Evolutionary conservation across 2,888 invertebrate species (phyloP), one percentile per base, ranked within the genome.

Genomic region (Drosophila kanekoi): DNA sequence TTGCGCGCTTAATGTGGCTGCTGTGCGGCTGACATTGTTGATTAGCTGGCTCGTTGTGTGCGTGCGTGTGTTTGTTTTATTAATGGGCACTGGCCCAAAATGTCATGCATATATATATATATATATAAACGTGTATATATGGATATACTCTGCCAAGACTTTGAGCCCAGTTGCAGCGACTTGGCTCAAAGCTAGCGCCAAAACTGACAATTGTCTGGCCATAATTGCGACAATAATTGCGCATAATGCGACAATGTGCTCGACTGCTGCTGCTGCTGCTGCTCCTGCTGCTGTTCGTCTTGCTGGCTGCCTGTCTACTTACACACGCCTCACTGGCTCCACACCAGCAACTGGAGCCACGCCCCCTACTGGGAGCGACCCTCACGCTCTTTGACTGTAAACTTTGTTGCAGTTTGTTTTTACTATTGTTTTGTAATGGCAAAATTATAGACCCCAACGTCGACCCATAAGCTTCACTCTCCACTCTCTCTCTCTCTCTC

Each of bases 141-240:
- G 9, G 10, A 66, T 62, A 74, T 66, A 28, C 28, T 8, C 1
- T 28, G 28, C 28, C 28, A 28, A 28, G 47, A 41, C 53, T 45
- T 49, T 60, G 60, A 28, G 28, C 28, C 28, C 28, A 28, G 40
- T 9, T 37, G 54, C 68, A 65, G 65, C 40, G 59, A 60, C 33
- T 73, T 81, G 87, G 82, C 85, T 68, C 47, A 61, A 68, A 65
- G 48, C 52, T 74, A 80, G 79, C 77, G 74, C 79, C 79, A 85
- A 84, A 81, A 89, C 84, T 89, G 88, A 85, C 90, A 90, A 87
- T 86, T 85, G 72, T 79, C 83, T 85, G 87, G 78, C 86, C 83
- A 89, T 91, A 91, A 91, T 91, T 91, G 91, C 90, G 91, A 91
- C 91, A 91, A 91, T 91, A 91, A 91, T 91, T 91, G 91, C 90